Evolutionary conservation across 64 coral and sea anemone genomes (phyloP).

Genomic region (Dendronephthya gigantea): DNA sequence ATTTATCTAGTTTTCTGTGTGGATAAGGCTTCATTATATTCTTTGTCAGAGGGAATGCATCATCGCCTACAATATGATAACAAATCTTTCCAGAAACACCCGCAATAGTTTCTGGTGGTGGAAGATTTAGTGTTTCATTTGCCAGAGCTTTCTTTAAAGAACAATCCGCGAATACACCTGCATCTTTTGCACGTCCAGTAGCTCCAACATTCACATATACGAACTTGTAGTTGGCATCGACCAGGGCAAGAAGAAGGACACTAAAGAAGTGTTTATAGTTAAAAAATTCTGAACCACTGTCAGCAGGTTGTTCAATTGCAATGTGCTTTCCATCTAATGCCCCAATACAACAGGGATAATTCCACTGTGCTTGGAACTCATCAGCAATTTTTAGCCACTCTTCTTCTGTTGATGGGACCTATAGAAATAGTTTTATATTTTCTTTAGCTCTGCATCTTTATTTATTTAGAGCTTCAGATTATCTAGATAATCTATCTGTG

Average conservation of each 20-base stretch:
- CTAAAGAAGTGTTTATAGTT: not conserved
- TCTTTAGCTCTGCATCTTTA: not conserved
- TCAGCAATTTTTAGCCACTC: not conserved
- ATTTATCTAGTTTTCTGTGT: not conserved
- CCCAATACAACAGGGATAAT: not conserved
- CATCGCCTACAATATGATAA: not conserved
- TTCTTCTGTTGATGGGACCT: not conserved
- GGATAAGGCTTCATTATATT: not conserved
- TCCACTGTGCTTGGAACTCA: not conserved
- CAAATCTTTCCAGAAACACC: not conserved
- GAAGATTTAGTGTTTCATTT: not conserved
- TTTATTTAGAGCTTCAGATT: no score
- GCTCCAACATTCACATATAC: not conserved
- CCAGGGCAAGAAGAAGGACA: slow-evolving; percentile 1
- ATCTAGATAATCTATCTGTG: no score
- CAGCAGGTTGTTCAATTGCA: not conserved
- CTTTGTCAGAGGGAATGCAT: not conserved
- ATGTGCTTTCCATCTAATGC: not conserved
- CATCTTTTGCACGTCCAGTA: not conserved
- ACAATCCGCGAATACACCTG: not conserved
- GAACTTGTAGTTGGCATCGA: not conserved
- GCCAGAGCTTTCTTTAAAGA: not conserved
- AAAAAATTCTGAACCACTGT: not conserved
- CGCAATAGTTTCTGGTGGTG: not conserved
- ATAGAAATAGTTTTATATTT: not conserved